Percentiles rank a stretch among this genome's conserved stretches.
phyloP scores from a whole-genome alignment of 2,888 invertebrate species.

The Nomada ferruginata region DNA sequence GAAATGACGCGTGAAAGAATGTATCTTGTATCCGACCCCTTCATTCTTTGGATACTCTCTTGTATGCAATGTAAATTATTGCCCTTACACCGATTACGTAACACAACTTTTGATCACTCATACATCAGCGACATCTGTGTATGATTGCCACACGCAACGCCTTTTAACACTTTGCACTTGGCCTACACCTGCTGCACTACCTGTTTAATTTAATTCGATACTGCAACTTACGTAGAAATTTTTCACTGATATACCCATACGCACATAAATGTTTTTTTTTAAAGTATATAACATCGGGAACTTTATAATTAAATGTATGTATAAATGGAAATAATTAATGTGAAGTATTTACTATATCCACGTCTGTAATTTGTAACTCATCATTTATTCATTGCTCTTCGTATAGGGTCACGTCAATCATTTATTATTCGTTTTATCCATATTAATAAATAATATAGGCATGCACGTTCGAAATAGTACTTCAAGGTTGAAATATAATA shows the following conservation, averaged over 20 bases:
- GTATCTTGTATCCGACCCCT: background rate
- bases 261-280: background rate
- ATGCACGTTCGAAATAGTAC: background rate
- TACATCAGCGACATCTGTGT: background rate
- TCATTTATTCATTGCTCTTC: background rate
- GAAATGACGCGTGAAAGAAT: conserved; percentile 11
- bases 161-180: conserved; percentile 22
- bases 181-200: background rate
- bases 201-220: background rate
- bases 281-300: too few relatives aligned
- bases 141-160: background rate
- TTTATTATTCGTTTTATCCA: background rate
- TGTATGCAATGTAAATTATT: background rate
- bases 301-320: too few relatives aligned
- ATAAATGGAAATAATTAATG: too few relatives aligned
- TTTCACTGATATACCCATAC: background rate
- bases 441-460: background rate
- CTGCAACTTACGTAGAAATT: background rate
- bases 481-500: too few relatives aligned
- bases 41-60: background rate
- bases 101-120: background rate
- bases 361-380: background rate
- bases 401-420: background rate
- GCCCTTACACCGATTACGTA: too few relatives aligned
- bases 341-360: too few relatives aligned